Conservation (phyloP, 2,113 vertebrate species). For the Psammodynastes pulverulentus region DNA sequence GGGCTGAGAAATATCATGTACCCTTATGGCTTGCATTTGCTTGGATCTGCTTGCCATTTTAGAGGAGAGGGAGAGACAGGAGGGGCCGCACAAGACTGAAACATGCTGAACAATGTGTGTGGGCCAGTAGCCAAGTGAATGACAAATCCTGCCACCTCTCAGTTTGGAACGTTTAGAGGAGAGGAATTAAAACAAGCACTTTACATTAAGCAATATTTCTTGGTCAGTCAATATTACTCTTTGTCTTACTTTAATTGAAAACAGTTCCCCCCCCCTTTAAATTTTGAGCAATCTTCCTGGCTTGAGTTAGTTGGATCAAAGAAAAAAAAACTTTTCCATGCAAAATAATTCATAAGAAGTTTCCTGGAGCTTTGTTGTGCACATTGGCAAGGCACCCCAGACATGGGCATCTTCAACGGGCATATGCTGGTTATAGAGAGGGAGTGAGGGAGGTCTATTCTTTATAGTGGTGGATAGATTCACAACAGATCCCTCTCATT, state of each 20-base stretch:
- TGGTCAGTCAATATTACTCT: conserved; percentile 21
- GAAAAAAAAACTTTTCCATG: conserved; percentile 50
- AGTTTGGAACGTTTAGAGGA: conserved; percentile 24
- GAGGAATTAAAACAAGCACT: conserved; percentile 41
- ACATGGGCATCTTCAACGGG: not conserved
- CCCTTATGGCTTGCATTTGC: conserved; percentile 30
- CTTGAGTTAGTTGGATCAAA: conserved; percentile 61
- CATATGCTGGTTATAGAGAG: not conserved
- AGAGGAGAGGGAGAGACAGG: not conserved
- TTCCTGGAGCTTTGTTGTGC: conserved; percentile 44
- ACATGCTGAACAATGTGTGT: conserved; percentile 23
- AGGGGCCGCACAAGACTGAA: not conserved
- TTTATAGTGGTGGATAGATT: not conserved
- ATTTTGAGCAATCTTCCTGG: conserved; percentile 47
- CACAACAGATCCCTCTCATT: not conserved
- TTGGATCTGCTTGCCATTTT: conserved; percentile 48
- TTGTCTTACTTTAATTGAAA: conserved; percentile 56
- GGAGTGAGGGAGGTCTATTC: not conserved
- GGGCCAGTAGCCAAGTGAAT: conserved; percentile 54
- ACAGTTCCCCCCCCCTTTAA: conserved; percentile 30
- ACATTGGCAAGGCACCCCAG: not conserved
- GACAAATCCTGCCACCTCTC: conserved; percentile 41
- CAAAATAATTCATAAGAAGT: conserved; percentile 51
- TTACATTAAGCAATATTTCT: conserved; percentile 52
- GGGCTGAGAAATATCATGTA: conserved; percentile 37